A percentile compares a stretch with the other conserved stretches of the same genome.
Conservation (phyloP, 1,140 invertebrate genomes). For the Eumaeus atala region DNA sequence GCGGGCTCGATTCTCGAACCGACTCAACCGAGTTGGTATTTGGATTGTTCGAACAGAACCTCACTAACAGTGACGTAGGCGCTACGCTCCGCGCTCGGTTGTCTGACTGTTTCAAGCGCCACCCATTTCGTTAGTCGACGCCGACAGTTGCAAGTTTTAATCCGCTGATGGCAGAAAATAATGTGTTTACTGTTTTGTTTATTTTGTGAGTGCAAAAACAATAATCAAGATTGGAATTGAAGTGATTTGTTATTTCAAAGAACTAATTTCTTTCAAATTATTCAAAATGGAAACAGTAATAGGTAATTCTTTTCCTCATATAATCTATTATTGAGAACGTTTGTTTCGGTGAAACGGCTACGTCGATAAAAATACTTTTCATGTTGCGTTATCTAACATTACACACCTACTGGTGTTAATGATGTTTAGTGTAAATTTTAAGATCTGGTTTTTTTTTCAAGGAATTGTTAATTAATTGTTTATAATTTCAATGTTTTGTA, state of each 20-base stretch:
- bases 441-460: too few species aligned
- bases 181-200: conserved; percentile 43
- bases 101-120: conserved; percentile 32
- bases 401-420: too few species aligned
- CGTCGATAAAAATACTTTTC: conserved; percentile 7
- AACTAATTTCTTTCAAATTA: conserved; percentile 32
- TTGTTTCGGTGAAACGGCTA: conserved; percentile 3
- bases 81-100: conserved; percentile 23
- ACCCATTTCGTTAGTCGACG: conserved; percentile 24
- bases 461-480: too few species aligned
- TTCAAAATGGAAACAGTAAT: conserved; percentile 45
- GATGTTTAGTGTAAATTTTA: too few species aligned
- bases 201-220: conserved; percentile 51
- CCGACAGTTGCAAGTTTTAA: conserved; percentile 60
- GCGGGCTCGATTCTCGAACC: background rate
- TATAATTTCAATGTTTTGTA: too few species aligned
- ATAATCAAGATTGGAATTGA: conserved; percentile 30
- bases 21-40: background rate
- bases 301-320: conserved; percentile 51
- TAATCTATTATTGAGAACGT: conserved; percentile 43
- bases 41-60: conserved; percentile 4
- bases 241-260: conserved; percentile 33
- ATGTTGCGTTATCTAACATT: conserved; percentile 2
- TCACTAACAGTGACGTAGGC: background rate
- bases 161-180: conserved; percentile 43